These are phyloP conservation scores for Saimiri boliviensis DNA, from an alignment of 2,113 vertebrate genomes.

Conservation along the genomic window DNA sequence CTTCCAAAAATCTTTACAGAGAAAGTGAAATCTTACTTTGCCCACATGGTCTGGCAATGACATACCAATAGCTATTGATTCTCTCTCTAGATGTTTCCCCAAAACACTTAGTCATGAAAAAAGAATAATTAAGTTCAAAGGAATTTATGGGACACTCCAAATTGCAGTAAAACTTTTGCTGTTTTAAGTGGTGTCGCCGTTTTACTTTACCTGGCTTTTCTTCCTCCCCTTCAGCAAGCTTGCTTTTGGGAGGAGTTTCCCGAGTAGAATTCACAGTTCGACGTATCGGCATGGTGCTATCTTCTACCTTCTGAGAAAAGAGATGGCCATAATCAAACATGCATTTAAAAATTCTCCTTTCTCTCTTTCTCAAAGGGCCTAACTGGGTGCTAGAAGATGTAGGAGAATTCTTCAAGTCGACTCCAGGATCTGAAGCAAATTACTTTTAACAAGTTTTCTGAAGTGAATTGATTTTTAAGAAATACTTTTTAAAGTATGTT, in stretches of 20 bases:
- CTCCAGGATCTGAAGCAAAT: constrained; percentile 70
- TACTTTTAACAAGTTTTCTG: constrained; percentile 65
- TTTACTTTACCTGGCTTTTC: constrained; percentile 84
- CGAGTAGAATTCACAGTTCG: constrained; percentile 91
- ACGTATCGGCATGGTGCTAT: constrained; percentile 94
- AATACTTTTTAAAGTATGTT: constrained; percentile 59
- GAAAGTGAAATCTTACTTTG: neutral
- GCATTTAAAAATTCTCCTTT: neutral
- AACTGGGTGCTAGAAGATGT: constrained; percentile 70
- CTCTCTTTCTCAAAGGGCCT: constrained; percentile 63
- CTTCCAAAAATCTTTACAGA: constrained; percentile 8
- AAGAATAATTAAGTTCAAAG: neutral
- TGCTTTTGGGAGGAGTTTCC: constrained; percentile 91
- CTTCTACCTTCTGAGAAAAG: constrained; percentile 82
- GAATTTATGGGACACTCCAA: constrained; percentile 6
- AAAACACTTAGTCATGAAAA: constrained; percentile 19
- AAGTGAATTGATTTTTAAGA: constrained; percentile 49
- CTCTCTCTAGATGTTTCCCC: neutral
- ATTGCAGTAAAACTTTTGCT: neutral
- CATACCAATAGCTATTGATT: neutral
- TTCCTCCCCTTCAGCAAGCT: constrained; percentile 89
- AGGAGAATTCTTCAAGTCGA: constrained; percentile 70
- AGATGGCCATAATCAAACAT: constrained; percentile 63
- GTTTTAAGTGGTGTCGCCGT: neutral
- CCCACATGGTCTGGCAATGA: neutral